Conservation (phyloP, 2,888 invertebrate genomes). For the Aplocera efformata region DNA sequence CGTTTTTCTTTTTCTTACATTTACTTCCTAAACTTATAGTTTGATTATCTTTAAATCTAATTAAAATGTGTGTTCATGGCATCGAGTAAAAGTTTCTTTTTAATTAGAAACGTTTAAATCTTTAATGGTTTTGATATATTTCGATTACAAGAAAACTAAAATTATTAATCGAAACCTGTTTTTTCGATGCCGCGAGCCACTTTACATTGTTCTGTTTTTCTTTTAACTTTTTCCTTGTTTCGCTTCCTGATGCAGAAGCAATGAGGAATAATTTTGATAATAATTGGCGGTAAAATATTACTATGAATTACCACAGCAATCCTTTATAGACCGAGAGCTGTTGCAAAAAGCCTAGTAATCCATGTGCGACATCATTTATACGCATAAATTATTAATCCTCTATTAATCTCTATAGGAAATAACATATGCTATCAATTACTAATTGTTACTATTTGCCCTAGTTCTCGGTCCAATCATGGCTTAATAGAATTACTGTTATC, state of each 20-base stretch:
- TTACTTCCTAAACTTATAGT: conserved; percentile 21
- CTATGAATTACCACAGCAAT: conserved; percentile 66
- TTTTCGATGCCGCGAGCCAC: conserved; percentile 9
- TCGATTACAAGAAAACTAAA: neutral
- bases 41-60: conserved; percentile 2
- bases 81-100: neutral
- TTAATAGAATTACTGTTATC: conserved; percentile 26
- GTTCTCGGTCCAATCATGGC: conserved; percentile 29
- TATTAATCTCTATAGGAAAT: no score
- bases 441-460: conserved; percentile 8
- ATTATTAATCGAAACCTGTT: neutral
- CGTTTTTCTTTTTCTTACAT: conserved; percentile 26
- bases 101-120: no score
- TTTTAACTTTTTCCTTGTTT: conserved; percentile 35
- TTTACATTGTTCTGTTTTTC: conserved; percentile 31
- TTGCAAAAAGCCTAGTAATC: conserved; percentile 23
- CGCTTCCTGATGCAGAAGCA: conserved; percentile 75
- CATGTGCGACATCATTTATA: neutral
- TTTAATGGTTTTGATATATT: neutral
- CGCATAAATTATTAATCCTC: neutral
- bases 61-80: conserved; percentile 1
- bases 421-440: no score
- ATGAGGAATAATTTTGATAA: conserved; percentile 45
- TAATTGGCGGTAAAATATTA: conserved; percentile 20
- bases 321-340: conserved; percentile 54